Percentiles rank a stretch among this genome's conserved stretches.
Evolutionary conservation across 2,888 invertebrate species (phyloP).

Genomic region (Chironomus riparius): DNA sequence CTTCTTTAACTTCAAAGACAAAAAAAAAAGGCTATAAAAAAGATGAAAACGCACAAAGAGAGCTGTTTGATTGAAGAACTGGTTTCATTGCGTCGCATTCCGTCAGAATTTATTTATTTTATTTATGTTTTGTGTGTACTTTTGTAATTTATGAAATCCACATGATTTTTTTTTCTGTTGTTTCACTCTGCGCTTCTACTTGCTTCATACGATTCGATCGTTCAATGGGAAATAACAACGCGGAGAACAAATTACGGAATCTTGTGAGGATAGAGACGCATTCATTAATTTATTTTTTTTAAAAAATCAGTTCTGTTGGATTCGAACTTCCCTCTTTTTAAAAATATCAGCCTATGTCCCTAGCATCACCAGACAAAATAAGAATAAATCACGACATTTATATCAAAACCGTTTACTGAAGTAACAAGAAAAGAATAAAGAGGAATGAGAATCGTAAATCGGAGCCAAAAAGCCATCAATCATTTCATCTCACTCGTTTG

Average conservation of each 20-base stretch:
- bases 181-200: too few species aligned
- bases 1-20: background rate
- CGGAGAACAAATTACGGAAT: background rate
- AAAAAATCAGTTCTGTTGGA: too few species aligned
- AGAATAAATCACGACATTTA: background rate
- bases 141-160: background rate
- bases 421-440: background rate
- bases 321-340: too few species aligned
- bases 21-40: background rate
- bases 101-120: background rate
- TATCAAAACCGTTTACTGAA: background rate
- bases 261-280: background rate
- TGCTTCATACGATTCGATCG: too few species aligned
- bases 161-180: background rate
- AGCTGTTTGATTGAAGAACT: conserved; percentile 1
- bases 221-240: too few species aligned
- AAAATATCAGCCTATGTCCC: too few species aligned
- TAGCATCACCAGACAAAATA: background rate
- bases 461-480: conserved; percentile 8
- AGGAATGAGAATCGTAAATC: background rate
- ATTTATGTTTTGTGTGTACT: background rate
- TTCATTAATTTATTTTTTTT: too few species aligned
- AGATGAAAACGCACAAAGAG: background rate
- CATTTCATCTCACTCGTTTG: background rate
- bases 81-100: background rate